phyloP scores from a whole-genome alignment of 2,797 vertebrate species.

The Myoxocephalus aenaeus region DNA sequence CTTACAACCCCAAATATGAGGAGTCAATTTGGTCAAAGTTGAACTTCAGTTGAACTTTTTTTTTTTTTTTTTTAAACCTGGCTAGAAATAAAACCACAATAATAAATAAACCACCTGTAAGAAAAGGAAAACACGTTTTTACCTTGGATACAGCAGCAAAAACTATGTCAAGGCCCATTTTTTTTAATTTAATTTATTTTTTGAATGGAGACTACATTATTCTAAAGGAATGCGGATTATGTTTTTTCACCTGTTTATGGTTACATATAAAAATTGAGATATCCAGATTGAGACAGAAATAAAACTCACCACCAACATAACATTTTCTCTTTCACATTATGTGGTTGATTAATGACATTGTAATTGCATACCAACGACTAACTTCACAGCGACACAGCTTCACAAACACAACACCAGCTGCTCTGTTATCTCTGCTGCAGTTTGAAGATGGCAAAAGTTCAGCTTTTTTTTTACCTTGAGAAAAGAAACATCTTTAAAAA shows the following conservation, averaged over 20 bases:
- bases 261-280: not conserved
- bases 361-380: not conserved
- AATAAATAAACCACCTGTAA: not conserved
- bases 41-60: no score
- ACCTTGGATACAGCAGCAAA: not conserved
- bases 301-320: not conserved
- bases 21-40: not conserved
- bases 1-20: not conserved
- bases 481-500: not conserved
- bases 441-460: constrained; percentile 11
- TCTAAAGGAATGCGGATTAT: not conserved
- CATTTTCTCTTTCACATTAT: not conserved
- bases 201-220: not conserved
- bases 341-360: not conserved
- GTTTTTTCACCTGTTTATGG: not conserved
- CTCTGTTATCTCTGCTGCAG: not conserved
- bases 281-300: not conserved
- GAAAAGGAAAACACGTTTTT: not conserved
- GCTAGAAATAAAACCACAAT: not conserved
- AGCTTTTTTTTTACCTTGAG: constrained; percentile 3
- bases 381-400: constrained; percentile 9
- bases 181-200: no score
- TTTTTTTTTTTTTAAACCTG: not conserved
- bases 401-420: constrained; percentile 13
- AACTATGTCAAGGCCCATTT: not conserved